Conservation (phyloP, 2,797 vertebrate species). For the Prunella strophiata region DNA sequence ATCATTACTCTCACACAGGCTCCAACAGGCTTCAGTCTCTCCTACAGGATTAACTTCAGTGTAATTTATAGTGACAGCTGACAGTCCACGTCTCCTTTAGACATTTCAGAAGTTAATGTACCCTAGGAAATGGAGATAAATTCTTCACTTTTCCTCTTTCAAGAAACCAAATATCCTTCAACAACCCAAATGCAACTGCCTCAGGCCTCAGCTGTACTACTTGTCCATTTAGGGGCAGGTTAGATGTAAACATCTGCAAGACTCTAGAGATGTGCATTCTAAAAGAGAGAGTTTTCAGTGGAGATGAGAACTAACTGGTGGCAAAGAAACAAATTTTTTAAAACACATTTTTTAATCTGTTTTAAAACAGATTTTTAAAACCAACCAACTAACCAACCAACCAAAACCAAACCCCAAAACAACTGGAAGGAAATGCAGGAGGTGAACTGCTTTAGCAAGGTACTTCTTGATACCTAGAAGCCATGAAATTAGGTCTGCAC, state of each 20-base stretch:
- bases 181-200: background rate
- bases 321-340: background rate
- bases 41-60: background rate
- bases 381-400: background rate
- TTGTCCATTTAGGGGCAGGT: background rate
- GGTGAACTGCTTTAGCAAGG: background rate
- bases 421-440: background rate
- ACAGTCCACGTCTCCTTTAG: background rate
- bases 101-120: background rate
- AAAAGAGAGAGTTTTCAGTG: background rate
- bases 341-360: too few relatives aligned
- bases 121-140: background rate
- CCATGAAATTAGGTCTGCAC: background rate
- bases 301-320: background rate
- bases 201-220: background rate
- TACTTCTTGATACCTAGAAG: background rate
- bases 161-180: background rate
- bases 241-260: background rate
- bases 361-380: background rate
- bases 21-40: background rate
- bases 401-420: background rate
- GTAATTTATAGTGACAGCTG: conserved; percentile 2
- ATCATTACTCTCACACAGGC: background rate
- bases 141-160: background rate
- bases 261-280: background rate